A percentile compares a stretch with the other conserved stretches of the same genome.
Evolutionary conservation across 2,888 invertebrate genomes (phyloP).

Genomic region (Stenchaetothrips biformis): DNA sequence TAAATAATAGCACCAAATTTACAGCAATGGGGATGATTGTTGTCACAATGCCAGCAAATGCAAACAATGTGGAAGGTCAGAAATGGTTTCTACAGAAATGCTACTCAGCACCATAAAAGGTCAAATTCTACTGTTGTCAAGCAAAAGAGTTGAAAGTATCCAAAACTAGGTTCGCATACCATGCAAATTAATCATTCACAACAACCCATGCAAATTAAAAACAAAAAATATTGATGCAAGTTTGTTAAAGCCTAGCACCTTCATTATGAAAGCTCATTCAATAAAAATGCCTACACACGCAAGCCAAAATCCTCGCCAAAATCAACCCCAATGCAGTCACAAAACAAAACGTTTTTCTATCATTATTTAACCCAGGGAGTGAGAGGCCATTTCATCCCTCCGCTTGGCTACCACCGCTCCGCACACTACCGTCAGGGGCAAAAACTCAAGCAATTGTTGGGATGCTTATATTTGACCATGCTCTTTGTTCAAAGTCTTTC

Average conservation of each 20-base stretch:
- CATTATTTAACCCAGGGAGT: neutral
- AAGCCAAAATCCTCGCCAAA: too few species aligned
- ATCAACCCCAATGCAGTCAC: neutral
- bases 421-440: conserved; percentile 3
- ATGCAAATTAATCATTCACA: neutral
- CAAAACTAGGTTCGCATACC: too few species aligned
- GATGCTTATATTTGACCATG: neutral
- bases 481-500: neutral
- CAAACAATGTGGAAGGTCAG: neutral
- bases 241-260: neutral
- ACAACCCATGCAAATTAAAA: neutral
- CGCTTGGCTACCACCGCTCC: conserved; percentile 23
- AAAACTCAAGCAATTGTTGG: conserved; percentile 18
- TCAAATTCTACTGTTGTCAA: conserved; percentile 19
- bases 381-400: conserved; percentile 13
- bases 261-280: neutral
- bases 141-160: neutral
- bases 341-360: neutral
- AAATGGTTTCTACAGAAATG: conserved; percentile 28
- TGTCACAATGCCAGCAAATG: too few species aligned
- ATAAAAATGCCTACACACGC: neutral
- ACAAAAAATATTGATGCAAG: neutral
- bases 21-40: too few species aligned
- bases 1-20: too few species aligned
- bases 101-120: conserved; percentile 24